These are phyloP conservation scores for Equus quagga DNA, from an alignment of 2,113 vertebrate genomes.

Conservation along the genomic window DNA sequence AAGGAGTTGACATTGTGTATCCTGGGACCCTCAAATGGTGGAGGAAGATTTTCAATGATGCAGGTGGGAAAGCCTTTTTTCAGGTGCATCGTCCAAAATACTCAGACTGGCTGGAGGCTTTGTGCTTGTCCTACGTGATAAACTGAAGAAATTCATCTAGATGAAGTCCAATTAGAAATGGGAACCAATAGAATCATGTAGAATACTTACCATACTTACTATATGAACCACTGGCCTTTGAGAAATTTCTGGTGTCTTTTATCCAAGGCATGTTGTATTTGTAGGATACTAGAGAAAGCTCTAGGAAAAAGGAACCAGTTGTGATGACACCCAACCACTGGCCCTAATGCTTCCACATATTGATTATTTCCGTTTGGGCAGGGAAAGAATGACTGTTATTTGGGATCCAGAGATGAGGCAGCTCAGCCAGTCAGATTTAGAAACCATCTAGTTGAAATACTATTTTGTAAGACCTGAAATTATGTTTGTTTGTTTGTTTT, in stretches of 20 bases:
- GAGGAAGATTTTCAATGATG: constrained; percentile 86
- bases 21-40: constrained; percentile 87
- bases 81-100: constrained; percentile 87
- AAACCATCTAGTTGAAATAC: background rate
- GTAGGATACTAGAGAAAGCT: constrained; percentile 75
- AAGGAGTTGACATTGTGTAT: constrained; percentile 87
- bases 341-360: background rate
- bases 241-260: constrained; percentile 81
- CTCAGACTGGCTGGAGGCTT: constrained; percentile 87
- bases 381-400: background rate
- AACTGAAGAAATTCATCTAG: constrained; percentile 88
- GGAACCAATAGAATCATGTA: constrained; percentile 80
- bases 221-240: constrained; percentile 84
- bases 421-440: background rate
- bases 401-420: background rate
- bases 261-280: constrained; percentile 80
- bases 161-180: constrained; percentile 67
- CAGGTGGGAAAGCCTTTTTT: constrained; percentile 88
- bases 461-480: background rate
- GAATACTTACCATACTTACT: constrained; percentile 70
- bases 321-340: background rate
- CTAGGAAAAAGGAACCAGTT: constrained; percentile 58
- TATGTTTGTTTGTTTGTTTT: background rate
- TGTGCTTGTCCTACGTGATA: constrained; percentile 86
- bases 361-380: background rate